Base-by-base conservation (phyloP, 2,113 vertebrate genomes). In the Orthochromis malagaraziensis region DNA sequence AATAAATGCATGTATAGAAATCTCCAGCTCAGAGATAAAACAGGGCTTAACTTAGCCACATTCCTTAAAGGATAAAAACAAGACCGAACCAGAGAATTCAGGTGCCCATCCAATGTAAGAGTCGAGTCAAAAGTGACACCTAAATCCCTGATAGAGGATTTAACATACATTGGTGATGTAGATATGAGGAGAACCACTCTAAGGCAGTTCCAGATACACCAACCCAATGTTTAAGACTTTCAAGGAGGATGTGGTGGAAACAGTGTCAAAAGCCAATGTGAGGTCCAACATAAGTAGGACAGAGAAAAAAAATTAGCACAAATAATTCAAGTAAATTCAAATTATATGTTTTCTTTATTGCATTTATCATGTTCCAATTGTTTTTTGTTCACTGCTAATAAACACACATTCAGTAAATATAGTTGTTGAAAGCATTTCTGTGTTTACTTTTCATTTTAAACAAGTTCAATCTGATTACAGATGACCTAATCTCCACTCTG, bases 91-190 rank as follows among this genome's bases (percentile, higher is more conserved):
- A 31, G 14, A 31, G 14, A 60, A 3, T 31, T 60, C 57, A 31
- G 0, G 8, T 31, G 8, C 14, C 57, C 8, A 0, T 60, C 57
- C 57, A 31, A 60, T 31, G 26, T 31, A 0, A 31, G 57, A 17
- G 14, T 60, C 3, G 57, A 60, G 57, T 60, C 57, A 60, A 6
- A 60, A 10, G 57, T 60, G 57, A 60, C 57, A 60, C 57, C 8
- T 60, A 58, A 29, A 57, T 9, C 4, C 55, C 55, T 2, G 14
- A 58, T 17, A 9, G 26, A 58, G 26, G 13, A 29, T 57, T 9
- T 57, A 57, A 57, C 24, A 26, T 0, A 24, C 53, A 24, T 12
- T 0, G n/a, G 0, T 0, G 55, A 58, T 60, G 57, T 31, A 17
- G 26, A 60, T 1, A 17, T 60, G 57, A 60, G 26, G 14, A 31